These are phyloP conservation scores for Desmophyllum pertusum DNA, from an alignment of 92 coral and sea anemone species.

Conservation along the genomic window DNA sequence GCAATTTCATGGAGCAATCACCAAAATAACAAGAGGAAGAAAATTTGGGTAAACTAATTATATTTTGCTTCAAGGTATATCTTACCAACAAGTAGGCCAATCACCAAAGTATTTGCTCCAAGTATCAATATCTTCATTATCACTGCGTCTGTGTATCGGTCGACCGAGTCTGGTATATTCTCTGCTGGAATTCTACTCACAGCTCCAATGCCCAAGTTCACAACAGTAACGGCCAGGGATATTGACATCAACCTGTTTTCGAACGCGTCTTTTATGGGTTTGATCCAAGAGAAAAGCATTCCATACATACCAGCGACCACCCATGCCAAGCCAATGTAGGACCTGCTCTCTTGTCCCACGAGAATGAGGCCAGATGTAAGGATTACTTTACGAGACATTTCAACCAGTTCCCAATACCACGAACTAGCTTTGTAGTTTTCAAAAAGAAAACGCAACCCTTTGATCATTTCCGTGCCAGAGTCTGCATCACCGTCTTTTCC, in stretches of 20 bases:
- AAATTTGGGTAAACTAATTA: too few species aligned
- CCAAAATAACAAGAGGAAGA: too few species aligned
- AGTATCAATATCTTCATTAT: not conserved
- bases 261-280: not conserved
- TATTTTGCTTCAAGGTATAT: not conserved
- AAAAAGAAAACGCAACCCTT: not conserved
- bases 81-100: not conserved
- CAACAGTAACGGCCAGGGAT: not conserved
- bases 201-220: not conserved
- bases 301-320: not conserved
- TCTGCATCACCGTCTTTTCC: not conserved
- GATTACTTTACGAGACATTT: not conserved
- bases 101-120: not conserved
- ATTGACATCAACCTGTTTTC: not conserved
- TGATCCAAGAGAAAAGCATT: not conserved
- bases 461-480: not conserved
- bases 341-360: not conserved
- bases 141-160: not conserved
- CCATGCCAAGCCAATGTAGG: slow-evolving; percentile 1
- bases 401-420: not conserved
- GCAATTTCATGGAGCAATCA: too few species aligned
- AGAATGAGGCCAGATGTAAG: not conserved
- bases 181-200: not conserved
- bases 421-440: not conserved
- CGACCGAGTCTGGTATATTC: not conserved